Conservation (phyloP, 1,140 invertebrate species). For the Oryzaephilus surinamensis region DNA sequence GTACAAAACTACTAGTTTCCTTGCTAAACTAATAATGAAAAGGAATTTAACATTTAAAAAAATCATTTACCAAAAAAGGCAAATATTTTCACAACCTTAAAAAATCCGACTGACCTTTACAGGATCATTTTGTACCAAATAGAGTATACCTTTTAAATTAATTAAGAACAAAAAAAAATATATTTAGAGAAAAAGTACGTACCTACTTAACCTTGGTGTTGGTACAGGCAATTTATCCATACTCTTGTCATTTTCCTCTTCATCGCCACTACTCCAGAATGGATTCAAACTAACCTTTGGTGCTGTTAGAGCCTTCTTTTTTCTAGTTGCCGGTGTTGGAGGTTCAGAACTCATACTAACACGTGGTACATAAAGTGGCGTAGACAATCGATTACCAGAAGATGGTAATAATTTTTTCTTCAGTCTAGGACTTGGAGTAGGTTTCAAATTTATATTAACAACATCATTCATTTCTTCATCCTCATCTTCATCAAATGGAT, state of each 20-base stretch:
- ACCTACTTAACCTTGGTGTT: slow-evolving; percentile 37
- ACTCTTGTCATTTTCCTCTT: slow-evolving; percentile 42
- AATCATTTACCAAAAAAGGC: too few species aligned
- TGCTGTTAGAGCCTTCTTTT: slow-evolving; percentile 35
- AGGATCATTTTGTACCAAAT: too few species aligned
- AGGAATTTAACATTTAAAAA: too few species aligned
- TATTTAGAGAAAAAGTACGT: neutral
- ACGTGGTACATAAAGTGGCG: slow-evolving; percentile 1
- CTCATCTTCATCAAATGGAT: slow-evolving; percentile 54
- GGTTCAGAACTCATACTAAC: slow-evolving; percentile 36
- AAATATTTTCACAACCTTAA: too few species aligned
- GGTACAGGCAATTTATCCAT: slow-evolving; percentile 40
- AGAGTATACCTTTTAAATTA: too few species aligned
- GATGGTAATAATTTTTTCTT: slow-evolving; percentile 13
- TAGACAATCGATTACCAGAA: neutral
- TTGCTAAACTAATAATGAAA: too few species aligned
- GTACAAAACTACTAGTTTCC: too few species aligned
- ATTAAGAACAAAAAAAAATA: too few species aligned
- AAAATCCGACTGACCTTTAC: too few species aligned
- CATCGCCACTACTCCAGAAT: slow-evolving; percentile 58
- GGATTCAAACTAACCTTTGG: slow-evolving; percentile 49
- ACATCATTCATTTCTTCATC: slow-evolving; percentile 26
- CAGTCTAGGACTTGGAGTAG: slow-evolving; percentile 6
- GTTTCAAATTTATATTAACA: slow-evolving; percentile 3
- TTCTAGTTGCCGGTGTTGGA: slow-evolving; percentile 20